Base-by-base conservation (phyloP, 1,140 invertebrate genomes). In the Tetragonula clypearis region DNA sequence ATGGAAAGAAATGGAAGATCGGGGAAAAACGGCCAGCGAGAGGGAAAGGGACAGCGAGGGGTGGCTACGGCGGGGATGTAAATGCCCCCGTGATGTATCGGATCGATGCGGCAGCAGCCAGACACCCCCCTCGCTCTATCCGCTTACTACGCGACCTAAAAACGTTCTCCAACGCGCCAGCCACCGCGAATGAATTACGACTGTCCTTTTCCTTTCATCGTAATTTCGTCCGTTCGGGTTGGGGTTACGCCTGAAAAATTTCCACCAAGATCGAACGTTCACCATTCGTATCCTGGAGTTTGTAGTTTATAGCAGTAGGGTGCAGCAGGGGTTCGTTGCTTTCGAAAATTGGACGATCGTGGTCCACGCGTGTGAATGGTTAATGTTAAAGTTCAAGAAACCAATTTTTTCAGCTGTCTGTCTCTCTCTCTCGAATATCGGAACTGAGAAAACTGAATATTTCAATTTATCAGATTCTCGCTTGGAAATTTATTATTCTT, bases 51-150 rank as follows among this genome's bases (percentile, higher is more conserved):
- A 87, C 49, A 74, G 68, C 53, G 49, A 84, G 87, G 82, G 88
- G 65, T 75, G 79, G 69, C 49, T 6, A 85, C 69, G 85, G 89
- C 71, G 92, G 93, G 92, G 93, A 94, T 94, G 93, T 94, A 94
- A 95, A 95, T 95, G 92, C 94, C 93, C 93, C 92, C 87, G 94
- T 95, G 94, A 95, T 95, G 94, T 95, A 95, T 95, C 94, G 94
- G 94, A 95, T 95, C 94, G 94, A 95, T 95, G 94, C 94, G 91
- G 93, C 94, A 94, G 93, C 94, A 94, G 93, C 94, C 93, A 94
- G 94, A 94, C 92, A 91, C 89, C 92, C 71, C 71, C 66, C 30
- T 23, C 21, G 19, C 92, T 89, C 87, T 72, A 72, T 88, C 90
- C 87, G 89, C 91, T 91, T 94, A 94, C 94, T 94, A 94, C 93